Base-by-base conservation (phyloP, 1,140 invertebrate species). In the Heliothis virescens region DNA sequence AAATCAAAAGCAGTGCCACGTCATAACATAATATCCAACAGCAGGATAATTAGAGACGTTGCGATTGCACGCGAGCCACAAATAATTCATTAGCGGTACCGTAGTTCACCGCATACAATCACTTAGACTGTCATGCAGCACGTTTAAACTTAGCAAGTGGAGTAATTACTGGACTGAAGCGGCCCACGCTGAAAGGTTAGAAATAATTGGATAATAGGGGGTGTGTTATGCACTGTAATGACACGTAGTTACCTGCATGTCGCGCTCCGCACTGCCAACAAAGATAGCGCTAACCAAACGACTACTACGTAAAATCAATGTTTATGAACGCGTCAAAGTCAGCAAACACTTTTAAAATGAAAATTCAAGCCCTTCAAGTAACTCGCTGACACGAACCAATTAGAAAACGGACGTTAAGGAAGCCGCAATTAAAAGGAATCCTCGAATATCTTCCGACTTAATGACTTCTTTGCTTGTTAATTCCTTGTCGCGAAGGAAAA, bases 381-480 rank as follows among this genome's bases (percentile, higher is more conserved):
- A 89, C 89, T 86, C 87, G 87, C 72, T 87, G 88, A 93, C 92
- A 90, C 91, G 87, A 89, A 92, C 91, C 92, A 94, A 94, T 94
- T 94, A 94, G 91, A 90, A 87, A 86, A 84, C 87, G 92, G 89
- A 93, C 88, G 91, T 87, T 87, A 86, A 91, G 86, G 90, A 92
- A 92, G 87, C 92, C 92, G 86, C 93, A 94, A 94, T 94, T 94
- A 94, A 93, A 94, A 91, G 84, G 84, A 92, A 93, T 91, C 88
- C 92, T 92, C 92, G 86, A 90, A 93, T 92, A 92, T 94, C 92
- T 94, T 94, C 92, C 90, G 88, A 92, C 90, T 92, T 94, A 94
- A 94, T 94, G 92, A 94, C 92, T 94, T 94, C 93, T 94, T 94
- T 91, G 89, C 93, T 94, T 92, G 92, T 94, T 94, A 94, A 94